Evolutionary conservation across 2,888 invertebrate species (phyloP).

Genomic region (Lottia gigantea): DNA sequence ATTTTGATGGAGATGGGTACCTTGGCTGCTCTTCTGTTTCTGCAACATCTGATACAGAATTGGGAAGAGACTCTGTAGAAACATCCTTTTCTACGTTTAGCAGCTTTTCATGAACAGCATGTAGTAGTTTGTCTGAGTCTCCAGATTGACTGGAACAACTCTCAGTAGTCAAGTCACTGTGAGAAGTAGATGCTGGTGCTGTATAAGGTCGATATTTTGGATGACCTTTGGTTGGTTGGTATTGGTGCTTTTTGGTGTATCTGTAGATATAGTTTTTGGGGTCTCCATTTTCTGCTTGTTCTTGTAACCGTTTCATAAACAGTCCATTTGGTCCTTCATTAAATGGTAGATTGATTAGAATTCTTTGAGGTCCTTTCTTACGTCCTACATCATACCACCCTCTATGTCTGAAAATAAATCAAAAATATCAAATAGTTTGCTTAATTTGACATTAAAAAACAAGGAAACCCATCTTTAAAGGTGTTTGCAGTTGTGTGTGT

Average conservation of each 20-base stretch:
- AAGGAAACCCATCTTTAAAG: no score
- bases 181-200: conserved; percentile 35
- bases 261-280: conserved; percentile 42
- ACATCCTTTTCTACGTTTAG: not conserved
- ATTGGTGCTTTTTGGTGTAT: conserved; percentile 35
- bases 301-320: conserved; percentile 36
- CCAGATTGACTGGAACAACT: not conserved
- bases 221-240: conserved; percentile 11
- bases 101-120: no score
- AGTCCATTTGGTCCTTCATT: conserved; percentile 41
- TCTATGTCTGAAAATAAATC: conserved; percentile 42
- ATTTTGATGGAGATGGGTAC: not conserved
- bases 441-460: no score
- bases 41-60: not conserved
- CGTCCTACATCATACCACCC: conserved; percentile 51
- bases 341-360: conserved; percentile 44
- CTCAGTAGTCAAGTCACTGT: no score
- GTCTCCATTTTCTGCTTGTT: not conserved
- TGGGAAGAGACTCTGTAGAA: not conserved
- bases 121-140: not conserved
- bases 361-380: conserved; percentile 45
- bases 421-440: no score
- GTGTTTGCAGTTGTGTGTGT: no score
- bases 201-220: conserved; percentile 38
- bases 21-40: no score